Conservation (phyloP, 2,888 invertebrate species). For the Carpatolechia fugitivella region DNA sequence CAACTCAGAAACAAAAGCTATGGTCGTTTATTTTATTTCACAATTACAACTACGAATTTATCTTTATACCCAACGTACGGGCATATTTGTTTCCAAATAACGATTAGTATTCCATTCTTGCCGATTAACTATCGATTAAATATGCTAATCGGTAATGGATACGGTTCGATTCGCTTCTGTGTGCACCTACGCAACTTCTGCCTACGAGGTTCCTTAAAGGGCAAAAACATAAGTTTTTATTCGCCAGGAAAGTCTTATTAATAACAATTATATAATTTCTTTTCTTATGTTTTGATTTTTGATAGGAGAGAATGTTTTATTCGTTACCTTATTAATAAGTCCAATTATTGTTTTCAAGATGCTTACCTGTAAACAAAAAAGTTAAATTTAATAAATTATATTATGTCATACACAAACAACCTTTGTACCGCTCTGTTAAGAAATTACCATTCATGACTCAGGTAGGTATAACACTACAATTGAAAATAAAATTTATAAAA, state of each 20-base stretch:
- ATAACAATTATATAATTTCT: no score
- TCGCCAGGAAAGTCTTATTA: no score
- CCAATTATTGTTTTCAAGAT: not conserved
- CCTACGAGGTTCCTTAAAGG: not conserved
- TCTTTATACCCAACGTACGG: not conserved
- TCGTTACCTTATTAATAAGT: no score
- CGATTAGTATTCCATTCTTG: slow-evolving; percentile 6
- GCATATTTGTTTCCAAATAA: slow-evolving; percentile 7
- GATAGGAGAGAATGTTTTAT: no score
- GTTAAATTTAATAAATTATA: not conserved
- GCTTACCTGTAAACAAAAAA: not conserved
- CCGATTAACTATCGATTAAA: slow-evolving; percentile 6
- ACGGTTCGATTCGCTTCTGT: slow-evolving; percentile 1
- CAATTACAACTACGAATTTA: not conserved
- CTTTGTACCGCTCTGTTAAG: no score
- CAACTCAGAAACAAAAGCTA: no score
- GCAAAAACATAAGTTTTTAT: not conserved
- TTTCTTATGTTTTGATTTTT: no score
- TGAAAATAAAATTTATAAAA: no score
- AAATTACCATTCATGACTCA: no score
- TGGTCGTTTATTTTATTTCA: not conserved
- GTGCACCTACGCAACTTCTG: not conserved
- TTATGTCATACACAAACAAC: no score
- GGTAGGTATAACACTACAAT: no score
- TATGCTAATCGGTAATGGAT: not conserved